Evolutionary conservation across 2,797 vertebrate species (phyloP).

Genomic region (Triplophysa bombifrons): DNA sequence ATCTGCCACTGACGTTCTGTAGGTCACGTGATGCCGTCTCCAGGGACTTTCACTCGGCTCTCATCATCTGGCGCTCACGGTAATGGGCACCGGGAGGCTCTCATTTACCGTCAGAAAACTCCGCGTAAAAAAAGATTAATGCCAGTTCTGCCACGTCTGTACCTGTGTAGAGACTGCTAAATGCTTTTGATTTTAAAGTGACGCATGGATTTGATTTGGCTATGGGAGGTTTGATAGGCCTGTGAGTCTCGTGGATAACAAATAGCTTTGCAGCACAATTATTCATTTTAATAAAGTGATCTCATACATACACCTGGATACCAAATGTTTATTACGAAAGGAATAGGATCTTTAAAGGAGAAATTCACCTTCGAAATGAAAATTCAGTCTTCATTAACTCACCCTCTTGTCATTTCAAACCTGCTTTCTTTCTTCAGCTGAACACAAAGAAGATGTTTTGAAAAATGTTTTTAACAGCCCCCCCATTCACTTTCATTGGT

Average conservation of each 20-base stretch:
- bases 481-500: too few species aligned
- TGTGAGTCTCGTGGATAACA: conserved; percentile 12
- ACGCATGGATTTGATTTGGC: conserved; percentile 27
- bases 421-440: too few species aligned
- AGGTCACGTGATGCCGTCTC: conserved; percentile 94
- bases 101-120: conserved; percentile 93
- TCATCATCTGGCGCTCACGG: conserved; percentile 98
- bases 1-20: conserved; percentile 99
- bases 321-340: too few species aligned
- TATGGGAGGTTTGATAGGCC: conserved; percentile 14
- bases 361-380: too few species aligned
- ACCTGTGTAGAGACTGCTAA: conserved; percentile 36
- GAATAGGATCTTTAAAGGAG: too few species aligned
- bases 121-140: conserved; percentile 73
- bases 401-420: too few species aligned
- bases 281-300: background rate
- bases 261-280: background rate
- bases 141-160: conserved; percentile 10
- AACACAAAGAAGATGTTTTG: too few species aligned
- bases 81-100: conserved; percentile 98
- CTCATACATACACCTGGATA: background rate
- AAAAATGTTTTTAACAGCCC: too few species aligned
- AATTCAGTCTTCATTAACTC: too few species aligned
- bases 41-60: conserved; percentile 92
- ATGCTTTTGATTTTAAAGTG: conserved; percentile 37